A percentile compares a stretch with the other conserved stretches of the same genome.
Evolutionary conservation across 2,113 vertebrate species (phyloP).

Genomic region (Stegostoma tigrinum): DNA sequence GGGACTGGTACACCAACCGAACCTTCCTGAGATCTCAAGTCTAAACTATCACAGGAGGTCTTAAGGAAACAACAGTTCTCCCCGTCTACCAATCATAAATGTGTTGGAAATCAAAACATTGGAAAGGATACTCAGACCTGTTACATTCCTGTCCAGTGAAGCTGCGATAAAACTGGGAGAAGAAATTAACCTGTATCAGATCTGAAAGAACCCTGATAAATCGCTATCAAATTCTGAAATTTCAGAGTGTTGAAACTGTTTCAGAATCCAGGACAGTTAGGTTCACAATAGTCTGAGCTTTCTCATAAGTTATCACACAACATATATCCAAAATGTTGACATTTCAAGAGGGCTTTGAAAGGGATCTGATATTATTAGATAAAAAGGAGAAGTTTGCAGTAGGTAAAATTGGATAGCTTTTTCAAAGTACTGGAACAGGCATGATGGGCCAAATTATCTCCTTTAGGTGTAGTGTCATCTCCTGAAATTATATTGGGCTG

Average conservation of each 20-base stretch:
- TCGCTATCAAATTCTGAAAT: background rate
- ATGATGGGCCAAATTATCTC: background rate
- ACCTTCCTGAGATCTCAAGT: background rate
- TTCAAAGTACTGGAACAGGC: background rate
- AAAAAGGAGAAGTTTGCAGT: background rate
- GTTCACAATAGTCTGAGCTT: no score
- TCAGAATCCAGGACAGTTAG: background rate
- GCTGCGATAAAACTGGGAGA: background rate
- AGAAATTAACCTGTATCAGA: background rate
- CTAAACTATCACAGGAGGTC: background rate
- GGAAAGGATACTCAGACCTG: background rate
- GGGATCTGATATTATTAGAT: no score
- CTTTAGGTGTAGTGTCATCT: no score
- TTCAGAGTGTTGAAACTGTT: background rate
- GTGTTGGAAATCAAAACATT: no score
- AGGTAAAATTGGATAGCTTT: background rate
- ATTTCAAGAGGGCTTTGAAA: background rate
- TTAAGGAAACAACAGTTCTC: background rate
- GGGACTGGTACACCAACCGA: background rate
- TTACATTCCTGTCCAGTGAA: background rate
- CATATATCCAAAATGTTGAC: background rate
- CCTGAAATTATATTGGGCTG: background rate
- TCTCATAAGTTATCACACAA: no score
- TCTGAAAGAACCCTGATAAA: background rate
- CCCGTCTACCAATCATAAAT: background rate